phyloP scores from a whole-genome alignment of 30 jellyfish, hydroid and myxozoan genomes.

The Aurelia coerulea region DNA sequence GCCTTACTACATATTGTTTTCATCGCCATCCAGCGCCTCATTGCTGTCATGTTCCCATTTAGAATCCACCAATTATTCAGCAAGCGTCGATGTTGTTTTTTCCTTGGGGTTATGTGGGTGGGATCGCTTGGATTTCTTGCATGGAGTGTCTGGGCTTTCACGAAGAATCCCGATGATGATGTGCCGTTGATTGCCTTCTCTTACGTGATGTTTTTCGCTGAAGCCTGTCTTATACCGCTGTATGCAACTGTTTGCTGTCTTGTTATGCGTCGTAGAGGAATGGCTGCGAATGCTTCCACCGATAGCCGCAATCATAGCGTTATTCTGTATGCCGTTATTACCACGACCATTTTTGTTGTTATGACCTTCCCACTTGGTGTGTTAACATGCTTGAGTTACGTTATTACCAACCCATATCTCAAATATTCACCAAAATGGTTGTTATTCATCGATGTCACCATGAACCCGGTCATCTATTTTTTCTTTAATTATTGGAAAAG shows the following conservation, averaged over 20 bases:
- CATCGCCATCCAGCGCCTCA: slow-evolving; percentile 16
- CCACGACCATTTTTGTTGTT: not conserved
- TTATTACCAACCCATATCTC: not conserved
- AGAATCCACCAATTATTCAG: not conserved
- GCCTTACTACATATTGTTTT: slow-evolving; percentile 3
- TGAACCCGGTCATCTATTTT: slow-evolving; percentile 2
- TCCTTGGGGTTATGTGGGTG: slow-evolving; percentile 11
- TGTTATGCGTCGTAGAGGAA: not conserved
- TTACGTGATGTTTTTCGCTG: not conserved
- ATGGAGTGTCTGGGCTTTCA: slow-evolving; percentile 5
- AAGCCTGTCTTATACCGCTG: not conserved
- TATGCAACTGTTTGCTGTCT: not conserved
- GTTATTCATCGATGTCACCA: not conserved
- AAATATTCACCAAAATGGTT: not conserved
- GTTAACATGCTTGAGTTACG: not conserved
- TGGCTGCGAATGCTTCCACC: not conserved
- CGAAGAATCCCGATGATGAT: not conserved
- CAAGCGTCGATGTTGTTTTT: slow-evolving; percentile 1
- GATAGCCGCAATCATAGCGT: slow-evolving; percentile 7
- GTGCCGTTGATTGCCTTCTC: not conserved
- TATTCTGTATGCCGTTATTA: not conserved
- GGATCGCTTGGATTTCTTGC: not conserved
- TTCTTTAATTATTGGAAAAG: not conserved
- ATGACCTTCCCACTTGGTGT: not conserved
- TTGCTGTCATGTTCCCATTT: slow-evolving; percentile 16